phyloP scores from a whole-genome alignment of 2,797 vertebrate species.

The Ptychobarbus kaznakovi region DNA sequence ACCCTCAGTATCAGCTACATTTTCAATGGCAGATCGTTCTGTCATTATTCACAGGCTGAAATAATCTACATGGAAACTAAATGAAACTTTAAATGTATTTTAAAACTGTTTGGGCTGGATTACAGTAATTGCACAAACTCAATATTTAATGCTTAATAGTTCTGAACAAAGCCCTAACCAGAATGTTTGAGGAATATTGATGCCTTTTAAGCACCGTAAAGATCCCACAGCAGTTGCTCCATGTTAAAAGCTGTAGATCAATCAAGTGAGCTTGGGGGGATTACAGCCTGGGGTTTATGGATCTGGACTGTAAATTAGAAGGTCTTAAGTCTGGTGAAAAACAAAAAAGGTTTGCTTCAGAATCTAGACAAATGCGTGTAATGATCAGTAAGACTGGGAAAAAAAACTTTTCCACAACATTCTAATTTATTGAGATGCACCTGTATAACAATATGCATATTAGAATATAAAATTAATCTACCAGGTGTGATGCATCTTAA shows the following conservation, averaged over 20 bases:
- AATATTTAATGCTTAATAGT: neutral
- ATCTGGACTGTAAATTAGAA: constrained; percentile 6
- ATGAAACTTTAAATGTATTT: neutral
- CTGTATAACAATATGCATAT: constrained; percentile 9
- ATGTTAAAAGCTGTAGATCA: constrained; percentile 29
- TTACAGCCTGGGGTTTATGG: neutral
- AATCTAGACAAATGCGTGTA: neutral
- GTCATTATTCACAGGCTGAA: neutral
- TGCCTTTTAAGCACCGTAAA: constrained; percentile 4
- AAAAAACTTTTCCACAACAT: neutral
- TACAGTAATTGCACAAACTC: neutral
- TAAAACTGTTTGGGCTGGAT: neutral
- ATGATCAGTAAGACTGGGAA: neutral
- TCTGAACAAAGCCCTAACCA: constrained; percentile 6
- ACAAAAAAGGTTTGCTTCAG: neutral
- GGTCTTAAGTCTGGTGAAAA: neutral
- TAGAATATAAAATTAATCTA: neutral
- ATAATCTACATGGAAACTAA: neutral
- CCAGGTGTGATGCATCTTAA: neutral
- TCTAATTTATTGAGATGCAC: too few species aligned
- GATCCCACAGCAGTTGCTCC: neutral
- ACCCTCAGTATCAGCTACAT: neutral
- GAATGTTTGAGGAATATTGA: constrained; percentile 12
- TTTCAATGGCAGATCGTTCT: neutral
- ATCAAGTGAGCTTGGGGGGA: neutral